These are phyloP conservation scores for Masticophis lateralis DNA, from an alignment of 2,797 vertebrate species.

Conservation along the genomic window DNA sequence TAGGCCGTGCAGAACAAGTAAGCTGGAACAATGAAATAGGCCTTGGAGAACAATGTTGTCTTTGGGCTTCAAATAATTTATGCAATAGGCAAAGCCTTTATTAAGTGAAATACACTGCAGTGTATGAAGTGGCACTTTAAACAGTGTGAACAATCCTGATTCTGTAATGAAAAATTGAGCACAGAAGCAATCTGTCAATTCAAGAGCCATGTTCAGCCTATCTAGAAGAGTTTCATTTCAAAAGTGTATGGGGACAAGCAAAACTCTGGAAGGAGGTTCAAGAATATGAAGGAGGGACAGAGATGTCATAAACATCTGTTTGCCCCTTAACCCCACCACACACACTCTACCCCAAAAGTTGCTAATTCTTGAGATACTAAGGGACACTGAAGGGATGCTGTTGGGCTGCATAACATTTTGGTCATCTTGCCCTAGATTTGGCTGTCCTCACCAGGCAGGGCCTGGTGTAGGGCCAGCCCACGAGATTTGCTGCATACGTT, in stretches of 20 bases:
- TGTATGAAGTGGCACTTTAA: not conserved
- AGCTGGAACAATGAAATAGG: conserved; percentile 47
- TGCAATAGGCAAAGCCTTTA: conserved; percentile 31
- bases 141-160: not conserved
- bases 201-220: not conserved
- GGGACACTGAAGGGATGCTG: not conserved
- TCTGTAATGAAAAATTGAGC: not conserved
- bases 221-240: not conserved
- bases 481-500: not conserved
- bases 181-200: not conserved
- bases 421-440: not conserved
- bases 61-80: conserved; percentile 43
- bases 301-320: not conserved
- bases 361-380: not conserved
- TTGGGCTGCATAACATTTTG: not conserved
- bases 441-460: not conserved
- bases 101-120: not conserved
- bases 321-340: not conserved
- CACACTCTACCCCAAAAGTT: not conserved
- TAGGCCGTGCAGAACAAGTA: conserved; percentile 32
- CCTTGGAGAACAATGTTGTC: conserved; percentile 34
- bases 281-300: not conserved
- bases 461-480: not conserved
- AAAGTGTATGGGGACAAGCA: not conserved
- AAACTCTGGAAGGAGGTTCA: not conserved